phyloP scores from a whole-genome alignment of 2,797 vertebrate species.

The Coranthus polyacanthus region DNA sequence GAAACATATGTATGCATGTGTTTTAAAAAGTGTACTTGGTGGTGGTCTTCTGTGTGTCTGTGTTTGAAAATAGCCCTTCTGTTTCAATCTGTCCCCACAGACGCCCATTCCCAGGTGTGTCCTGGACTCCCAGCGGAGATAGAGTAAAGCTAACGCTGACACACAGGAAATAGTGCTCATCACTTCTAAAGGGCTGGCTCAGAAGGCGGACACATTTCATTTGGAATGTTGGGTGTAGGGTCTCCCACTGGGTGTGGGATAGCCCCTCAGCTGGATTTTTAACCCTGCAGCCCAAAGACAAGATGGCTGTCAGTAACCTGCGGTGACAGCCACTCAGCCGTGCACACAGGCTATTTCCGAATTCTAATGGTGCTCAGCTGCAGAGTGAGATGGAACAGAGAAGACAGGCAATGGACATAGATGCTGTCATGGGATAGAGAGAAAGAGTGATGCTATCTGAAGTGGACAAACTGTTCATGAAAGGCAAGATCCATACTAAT shows the following conservation, averaged over 20 bases:
- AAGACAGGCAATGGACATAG: not conserved
- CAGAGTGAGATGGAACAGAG: not conserved
- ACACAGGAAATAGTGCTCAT: not conserved
- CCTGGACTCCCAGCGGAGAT: not conserved
- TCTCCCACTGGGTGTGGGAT: slow-evolving; percentile 35
- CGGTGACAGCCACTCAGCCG: slow-evolving; percentile 22
- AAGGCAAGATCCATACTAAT: no score
- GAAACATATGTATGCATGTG: slow-evolving; percentile 1
- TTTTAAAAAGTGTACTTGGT: not conserved
- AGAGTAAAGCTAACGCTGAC: not conserved
- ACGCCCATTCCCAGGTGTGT: not conserved
- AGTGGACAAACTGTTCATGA: no score
- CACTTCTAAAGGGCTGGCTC: not conserved
- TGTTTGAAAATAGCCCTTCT: slow-evolving; percentile 23
- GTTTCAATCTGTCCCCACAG: slow-evolving; percentile 17
- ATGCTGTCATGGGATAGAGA: not conserved
- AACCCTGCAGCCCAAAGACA: slow-evolving; percentile 7
- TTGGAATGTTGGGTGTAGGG: not conserved
- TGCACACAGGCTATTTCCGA: slow-evolving; percentile 3
- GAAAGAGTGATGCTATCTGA: no score
- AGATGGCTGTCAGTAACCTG: slow-evolving; percentile 27
- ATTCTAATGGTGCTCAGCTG: slow-evolving; percentile 22
- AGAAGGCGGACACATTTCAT: slow-evolving; percentile 15
- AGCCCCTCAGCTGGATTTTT: slow-evolving; percentile 18
- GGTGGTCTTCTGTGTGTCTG: slow-evolving; percentile 10